These are phyloP conservation scores for Alectura lathami DNA, from an alignment of 2,113 vertebrate genomes.

Conservation along the genomic window DNA sequence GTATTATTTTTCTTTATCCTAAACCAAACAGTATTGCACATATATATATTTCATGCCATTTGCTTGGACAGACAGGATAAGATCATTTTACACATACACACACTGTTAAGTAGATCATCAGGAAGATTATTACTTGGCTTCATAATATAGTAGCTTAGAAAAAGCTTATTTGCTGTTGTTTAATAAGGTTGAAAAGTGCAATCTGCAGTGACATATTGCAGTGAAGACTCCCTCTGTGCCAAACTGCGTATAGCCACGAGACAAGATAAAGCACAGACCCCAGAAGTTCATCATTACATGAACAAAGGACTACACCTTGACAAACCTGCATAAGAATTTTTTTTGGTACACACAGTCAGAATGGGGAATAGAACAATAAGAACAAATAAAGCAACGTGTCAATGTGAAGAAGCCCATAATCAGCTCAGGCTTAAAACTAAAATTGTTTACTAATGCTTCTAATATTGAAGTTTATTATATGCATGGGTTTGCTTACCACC, in stretches of 20 bases:
- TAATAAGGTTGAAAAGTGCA: neutral
- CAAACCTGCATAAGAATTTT: neutral
- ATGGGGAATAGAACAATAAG: neutral
- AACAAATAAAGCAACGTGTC: neutral
- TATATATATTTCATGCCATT: fast-evolving
- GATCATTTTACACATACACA: neutral
- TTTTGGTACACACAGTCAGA: neutral
- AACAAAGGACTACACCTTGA: neutral
- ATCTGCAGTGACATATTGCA: neutral
- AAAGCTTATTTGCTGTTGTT: neutral
- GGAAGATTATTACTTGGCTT: neutral
- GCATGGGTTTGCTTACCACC: neutral
- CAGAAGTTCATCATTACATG: neutral
- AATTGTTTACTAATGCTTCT: neutral
- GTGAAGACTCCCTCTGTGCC: neutral
- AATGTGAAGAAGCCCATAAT: fast-evolving
- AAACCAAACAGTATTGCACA: neutral
- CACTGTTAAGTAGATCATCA: neutral
- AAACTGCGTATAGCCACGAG: neutral
- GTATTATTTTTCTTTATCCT: neutral
- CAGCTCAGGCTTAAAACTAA: neutral
- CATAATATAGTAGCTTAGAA: neutral
- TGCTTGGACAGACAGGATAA: neutral
- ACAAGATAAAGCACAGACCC: neutral
- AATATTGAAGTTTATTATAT: neutral